Base-by-base conservation (phyloP, 2,797 vertebrate species). In the Atherinosoma microstoma region DNA sequence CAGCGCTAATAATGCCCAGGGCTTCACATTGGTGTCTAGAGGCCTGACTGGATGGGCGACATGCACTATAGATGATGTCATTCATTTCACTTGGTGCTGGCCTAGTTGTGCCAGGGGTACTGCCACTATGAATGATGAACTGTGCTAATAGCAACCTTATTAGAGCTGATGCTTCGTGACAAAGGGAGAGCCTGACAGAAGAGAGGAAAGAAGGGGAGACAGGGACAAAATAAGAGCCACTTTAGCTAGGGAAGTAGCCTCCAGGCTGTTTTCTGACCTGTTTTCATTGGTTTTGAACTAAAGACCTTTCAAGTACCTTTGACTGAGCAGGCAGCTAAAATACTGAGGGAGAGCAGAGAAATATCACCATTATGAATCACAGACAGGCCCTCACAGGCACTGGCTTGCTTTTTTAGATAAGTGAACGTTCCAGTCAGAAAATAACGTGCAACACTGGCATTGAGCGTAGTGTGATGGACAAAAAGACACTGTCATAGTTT, bases 11-110 rank as follows among this genome's bases (percentile, higher is more conserved):
- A 76, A 80, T 38, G 73, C 83, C 67, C 76, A 22, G 36, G 79
- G 62, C 70, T 82, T 74, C 73, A 70, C 77, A 64, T 51, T 70
- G 67, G 73, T 74, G 88, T 87, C 85, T 90, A 61, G 74, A 76
- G 80, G 84, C 70, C 79, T 83, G 79, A 88, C 83, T 83, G 84
- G 83, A 87, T 87, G 78, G 85, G 78, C 65, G 61, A 85, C 70
- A 54, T 73, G 71, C 83, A 85, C 85, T 73, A 75, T 73, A 78
- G 80, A 84, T 92, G 89, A 93, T 89, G 90, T 93, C 90, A 92
- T 84, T 81, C 77, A 76, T 88, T 86, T 84, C 82, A 84, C 68
- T 85, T 92, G 90, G 90, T 85, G 27, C 56, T 75, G 73, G 66
- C 85, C 89, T 87, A 89, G 27, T 84, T 86, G 79, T 89, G 91